A percentile compares a stretch with the other conserved stretches of the same genome.
Conservation (phyloP, 23 tunicate genomes). For the Botrylloides violaceus region DNA sequence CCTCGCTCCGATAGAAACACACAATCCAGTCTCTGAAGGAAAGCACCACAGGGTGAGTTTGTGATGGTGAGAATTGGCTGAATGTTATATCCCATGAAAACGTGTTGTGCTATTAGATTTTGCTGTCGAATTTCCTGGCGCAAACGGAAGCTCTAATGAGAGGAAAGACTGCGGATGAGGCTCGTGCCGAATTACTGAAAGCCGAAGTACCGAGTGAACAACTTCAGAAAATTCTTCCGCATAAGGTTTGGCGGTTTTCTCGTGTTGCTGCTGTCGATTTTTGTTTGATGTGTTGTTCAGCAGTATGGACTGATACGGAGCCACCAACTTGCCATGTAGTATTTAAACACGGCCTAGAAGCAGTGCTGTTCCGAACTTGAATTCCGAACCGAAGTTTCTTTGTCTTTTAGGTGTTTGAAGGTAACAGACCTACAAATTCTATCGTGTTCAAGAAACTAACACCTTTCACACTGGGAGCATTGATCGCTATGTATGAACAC, state of each 20-base stretch:
- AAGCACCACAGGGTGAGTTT: constrained; percentile 70
- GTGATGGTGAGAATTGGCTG: background rate
- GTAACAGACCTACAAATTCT: constrained; percentile 94
- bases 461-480: constrained; percentile 85
- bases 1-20: constrained; percentile 66
- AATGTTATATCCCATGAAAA: background rate
- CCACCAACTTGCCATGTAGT: too few relatives aligned
- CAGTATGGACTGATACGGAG: constrained; percentile 1
- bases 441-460: constrained; percentile 83
- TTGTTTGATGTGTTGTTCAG: too few relatives aligned
- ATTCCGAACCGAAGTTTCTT: too few relatives aligned
- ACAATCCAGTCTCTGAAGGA: constrained; percentile 78
- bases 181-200: constrained; percentile 62
- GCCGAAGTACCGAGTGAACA: constrained; percentile 50
- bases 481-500: constrained; percentile 90
- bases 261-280: too few relatives aligned
- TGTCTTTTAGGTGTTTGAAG: constrained; percentile 61
- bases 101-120: constrained; percentile 33
- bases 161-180: constrained; percentile 81
- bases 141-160: constrained; percentile 99
- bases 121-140: constrained; percentile 95
- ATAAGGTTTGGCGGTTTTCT: too few relatives aligned
- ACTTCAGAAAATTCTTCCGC: constrained; percentile 69
- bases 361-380: too few relatives aligned
- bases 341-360: too few relatives aligned